These are phyloP conservation scores for Ametastegia equiseti DNA, from an alignment of 2,888 invertebrate species.

Conservation along the genomic window DNA sequence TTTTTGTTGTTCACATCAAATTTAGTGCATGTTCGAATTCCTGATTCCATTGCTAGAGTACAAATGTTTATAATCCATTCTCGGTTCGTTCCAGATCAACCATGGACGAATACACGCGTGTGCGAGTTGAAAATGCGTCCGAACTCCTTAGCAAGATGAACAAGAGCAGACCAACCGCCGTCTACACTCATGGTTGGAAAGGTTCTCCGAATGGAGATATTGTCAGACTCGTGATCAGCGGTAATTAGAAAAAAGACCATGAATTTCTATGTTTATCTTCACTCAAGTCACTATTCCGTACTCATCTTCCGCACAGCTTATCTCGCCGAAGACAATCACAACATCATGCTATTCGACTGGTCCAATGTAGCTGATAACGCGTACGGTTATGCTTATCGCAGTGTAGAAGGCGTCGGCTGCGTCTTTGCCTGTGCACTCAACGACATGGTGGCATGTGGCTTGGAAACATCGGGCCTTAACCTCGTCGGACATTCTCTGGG, in stretches of 20 bases:
- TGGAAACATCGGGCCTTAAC: slow-evolving; percentile 59
- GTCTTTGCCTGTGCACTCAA: slow-evolving; percentile 59
- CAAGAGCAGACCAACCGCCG: slow-evolving; percentile 66
- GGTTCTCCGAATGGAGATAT: slow-evolving; percentile 73
- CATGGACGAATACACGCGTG: slow-evolving; percentile 52
- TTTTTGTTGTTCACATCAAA: too few relatives aligned
- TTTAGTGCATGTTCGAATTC: too few relatives aligned
- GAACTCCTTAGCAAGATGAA: slow-evolving; percentile 52
- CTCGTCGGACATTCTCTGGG: slow-evolving; percentile 68
- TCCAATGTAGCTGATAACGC: slow-evolving; percentile 73
- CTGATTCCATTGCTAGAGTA: too few relatives aligned
- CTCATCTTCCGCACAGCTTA: slow-evolving; percentile 68
- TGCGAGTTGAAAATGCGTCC: slow-evolving; percentile 46
- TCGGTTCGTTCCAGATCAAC: not conserved
- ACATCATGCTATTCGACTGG: slow-evolving; percentile 76
- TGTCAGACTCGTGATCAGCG: slow-evolving; percentile 67
- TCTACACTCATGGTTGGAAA: slow-evolving; percentile 76
- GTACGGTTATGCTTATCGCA: slow-evolving; percentile 67
- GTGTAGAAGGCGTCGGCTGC: slow-evolving; percentile 55
- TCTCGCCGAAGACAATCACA: slow-evolving; percentile 71
- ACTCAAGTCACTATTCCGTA: not conserved
- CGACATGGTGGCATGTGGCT: slow-evolving; percentile 56
- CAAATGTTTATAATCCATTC: not conserved
- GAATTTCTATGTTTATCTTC: not conserved
- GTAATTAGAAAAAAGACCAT: slow-evolving; percentile 57